These are phyloP conservation scores for Ophiodon elongatus DNA, from an alignment of 2,113 vertebrate species.

Conservation along the genomic window DNA sequence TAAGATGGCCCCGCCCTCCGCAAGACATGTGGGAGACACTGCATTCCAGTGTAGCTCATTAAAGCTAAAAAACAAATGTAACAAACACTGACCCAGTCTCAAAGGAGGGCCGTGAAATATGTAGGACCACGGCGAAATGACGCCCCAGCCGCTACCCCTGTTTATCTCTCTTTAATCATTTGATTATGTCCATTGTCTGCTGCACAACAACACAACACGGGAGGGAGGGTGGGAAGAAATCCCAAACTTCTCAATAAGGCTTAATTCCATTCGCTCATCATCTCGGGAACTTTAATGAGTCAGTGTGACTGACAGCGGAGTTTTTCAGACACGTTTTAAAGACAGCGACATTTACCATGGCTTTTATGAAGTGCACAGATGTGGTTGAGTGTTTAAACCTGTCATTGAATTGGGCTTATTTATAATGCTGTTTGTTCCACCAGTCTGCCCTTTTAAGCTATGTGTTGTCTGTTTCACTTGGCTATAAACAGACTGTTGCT, in stretches of 20 bases:
- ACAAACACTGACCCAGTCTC: slow-evolving; percentile 75
- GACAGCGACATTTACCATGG: slow-evolving; percentile 60
- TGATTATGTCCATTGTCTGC: not conserved
- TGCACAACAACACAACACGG: not conserved
- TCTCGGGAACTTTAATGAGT: slow-evolving; percentile 45
- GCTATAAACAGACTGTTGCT: slow-evolving; percentile 70
- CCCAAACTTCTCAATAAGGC: slow-evolving; percentile 14
- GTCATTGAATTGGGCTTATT: slow-evolving; percentile 71
- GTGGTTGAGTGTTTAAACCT: slow-evolving; percentile 75
- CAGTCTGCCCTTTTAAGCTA: slow-evolving; percentile 72
- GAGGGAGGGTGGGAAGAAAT: too few relatives aligned
- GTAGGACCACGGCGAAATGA: slow-evolving; percentile 43
- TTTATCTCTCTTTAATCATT: slow-evolving; percentile 36
- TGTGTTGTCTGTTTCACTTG: slow-evolving; percentile 73
- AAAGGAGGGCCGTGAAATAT: slow-evolving; percentile 51
- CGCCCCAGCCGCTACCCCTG: slow-evolving; percentile 6
- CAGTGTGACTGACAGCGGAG: slow-evolving; percentile 50
- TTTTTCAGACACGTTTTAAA: slow-evolving; percentile 63
- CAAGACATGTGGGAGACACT: slow-evolving; percentile 86
- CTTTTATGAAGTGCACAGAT: slow-evolving; percentile 73
- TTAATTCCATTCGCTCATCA: slow-evolving; percentile 50
- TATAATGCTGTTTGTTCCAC: slow-evolving; percentile 74
- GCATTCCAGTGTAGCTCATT: slow-evolving; percentile 85
- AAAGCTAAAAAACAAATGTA: slow-evolving; percentile 83
- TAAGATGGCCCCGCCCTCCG: slow-evolving; percentile 81